A percentile compares a stretch with the other conserved stretches of the same genome.
phyloP scores from a whole-genome alignment of 2,113 vertebrate genomes.

The Trematocara zebra region DNA sequence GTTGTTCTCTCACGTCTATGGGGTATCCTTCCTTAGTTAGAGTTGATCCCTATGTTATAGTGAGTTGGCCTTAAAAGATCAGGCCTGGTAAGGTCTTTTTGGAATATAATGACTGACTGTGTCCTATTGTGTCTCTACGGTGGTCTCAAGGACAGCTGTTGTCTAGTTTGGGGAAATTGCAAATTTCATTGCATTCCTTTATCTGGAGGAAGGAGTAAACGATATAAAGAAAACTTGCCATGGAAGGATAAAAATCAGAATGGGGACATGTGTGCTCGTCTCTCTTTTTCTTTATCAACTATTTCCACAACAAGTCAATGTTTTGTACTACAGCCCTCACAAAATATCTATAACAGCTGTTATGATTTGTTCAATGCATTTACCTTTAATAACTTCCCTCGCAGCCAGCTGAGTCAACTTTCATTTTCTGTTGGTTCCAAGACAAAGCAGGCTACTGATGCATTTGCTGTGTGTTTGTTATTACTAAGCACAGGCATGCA shows the following conservation, averaged over 20 bases:
- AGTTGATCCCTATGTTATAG: rapidly evolving
- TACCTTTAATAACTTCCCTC: not conserved
- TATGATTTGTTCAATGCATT: not conserved
- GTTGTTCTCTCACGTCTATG: rapidly evolving
- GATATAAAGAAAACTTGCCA: rapidly evolving
- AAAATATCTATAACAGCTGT: not conserved
- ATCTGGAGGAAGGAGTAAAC: not conserved
- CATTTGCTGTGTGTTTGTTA: not conserved
- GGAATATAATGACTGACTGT: not conserved
- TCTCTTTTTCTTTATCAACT: not conserved
- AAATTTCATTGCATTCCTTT: not conserved
- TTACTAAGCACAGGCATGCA: not conserved
- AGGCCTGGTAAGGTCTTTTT: not conserved
- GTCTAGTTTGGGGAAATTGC: not conserved
- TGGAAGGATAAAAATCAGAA: not conserved
- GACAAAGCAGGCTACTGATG: not conserved
- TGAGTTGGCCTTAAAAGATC: not conserved
- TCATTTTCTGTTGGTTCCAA: not conserved
- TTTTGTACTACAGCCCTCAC: not conserved
- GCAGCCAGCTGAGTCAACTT: not conserved
- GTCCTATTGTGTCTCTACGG: rapidly evolving
- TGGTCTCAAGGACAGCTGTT: not conserved
- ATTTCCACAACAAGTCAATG: not conserved
- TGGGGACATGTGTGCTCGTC: not conserved
- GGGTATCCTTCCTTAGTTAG: not conserved